Percentiles rank a stretch among this genome's conserved stretches.
phyloP scores from a whole-genome alignment of 2,113 vertebrate species.

The Chaetops frenatus region DNA sequence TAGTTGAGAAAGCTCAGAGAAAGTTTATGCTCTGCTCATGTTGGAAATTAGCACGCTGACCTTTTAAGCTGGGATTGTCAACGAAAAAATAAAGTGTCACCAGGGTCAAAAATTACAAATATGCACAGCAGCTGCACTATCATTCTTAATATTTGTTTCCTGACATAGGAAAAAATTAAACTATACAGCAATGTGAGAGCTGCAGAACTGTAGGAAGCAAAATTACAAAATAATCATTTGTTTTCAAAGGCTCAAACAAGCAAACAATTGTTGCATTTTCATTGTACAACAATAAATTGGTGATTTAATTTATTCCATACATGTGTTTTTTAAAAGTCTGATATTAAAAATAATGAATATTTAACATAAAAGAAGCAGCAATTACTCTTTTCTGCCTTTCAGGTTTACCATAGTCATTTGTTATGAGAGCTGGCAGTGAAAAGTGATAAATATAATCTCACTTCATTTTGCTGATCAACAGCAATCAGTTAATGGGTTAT shows the following conservation, averaged over 20 bases:
- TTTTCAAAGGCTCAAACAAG: background rate
- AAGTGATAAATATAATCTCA: constrained; percentile 24
- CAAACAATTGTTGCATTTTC: background rate
- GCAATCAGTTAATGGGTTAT: constrained; percentile 22
- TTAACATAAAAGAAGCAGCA: background rate
- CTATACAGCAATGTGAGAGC: background rate
- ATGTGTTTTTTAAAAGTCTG: background rate
- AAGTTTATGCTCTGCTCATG: background rate
- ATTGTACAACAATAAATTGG: background rate
- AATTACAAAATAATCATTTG: background rate
- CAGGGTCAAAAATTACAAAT: background rate
- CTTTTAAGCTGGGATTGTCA: background rate
- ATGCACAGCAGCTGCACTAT: background rate
- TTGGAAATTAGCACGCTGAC: background rate
- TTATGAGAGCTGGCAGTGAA: background rate
- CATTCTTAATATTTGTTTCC: background rate
- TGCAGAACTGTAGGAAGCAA: background rate
- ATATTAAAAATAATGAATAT: background rate
- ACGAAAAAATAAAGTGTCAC: background rate
- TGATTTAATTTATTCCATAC: background rate
- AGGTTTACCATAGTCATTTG: background rate
- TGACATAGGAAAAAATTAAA: background rate
- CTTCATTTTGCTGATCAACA: constrained; percentile 23
- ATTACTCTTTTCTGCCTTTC: background rate
- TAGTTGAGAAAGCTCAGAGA: background rate